Conservation (phyloP, 2,113 vertebrate species). For the Microcebus griseorufus region DNA sequence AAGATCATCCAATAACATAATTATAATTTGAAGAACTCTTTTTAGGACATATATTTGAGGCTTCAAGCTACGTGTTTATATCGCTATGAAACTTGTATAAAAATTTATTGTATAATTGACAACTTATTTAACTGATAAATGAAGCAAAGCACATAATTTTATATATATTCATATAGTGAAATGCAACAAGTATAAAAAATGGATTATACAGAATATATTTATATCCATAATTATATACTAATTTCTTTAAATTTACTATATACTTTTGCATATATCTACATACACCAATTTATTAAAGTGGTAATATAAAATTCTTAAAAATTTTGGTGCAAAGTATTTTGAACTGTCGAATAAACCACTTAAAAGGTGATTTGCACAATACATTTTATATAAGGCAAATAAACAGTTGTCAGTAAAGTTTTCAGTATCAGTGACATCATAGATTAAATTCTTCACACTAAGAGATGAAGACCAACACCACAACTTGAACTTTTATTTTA, state of each 20-base stretch:
- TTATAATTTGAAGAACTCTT: neutral
- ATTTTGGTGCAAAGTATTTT: neutral
- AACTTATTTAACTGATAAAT: neutral
- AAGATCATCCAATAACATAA: slow-evolving; percentile 36
- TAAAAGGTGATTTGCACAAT: neutral
- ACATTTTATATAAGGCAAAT: neutral
- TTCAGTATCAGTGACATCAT: neutral
- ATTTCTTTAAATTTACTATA: neutral
- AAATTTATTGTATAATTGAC: neutral
- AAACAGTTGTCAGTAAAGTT: neutral
- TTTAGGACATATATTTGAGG: neutral
- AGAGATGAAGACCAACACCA: neutral
- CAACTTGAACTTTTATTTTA: neutral
- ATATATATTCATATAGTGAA: neutral
- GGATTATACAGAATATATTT: neutral
- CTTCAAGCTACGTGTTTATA: neutral
- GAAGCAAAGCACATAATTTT: neutral
- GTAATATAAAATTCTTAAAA: neutral
- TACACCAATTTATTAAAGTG: neutral
- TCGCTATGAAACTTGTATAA: neutral
- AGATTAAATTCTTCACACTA: neutral
- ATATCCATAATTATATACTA: neutral
- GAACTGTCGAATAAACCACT: neutral
- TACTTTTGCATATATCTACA: neutral
- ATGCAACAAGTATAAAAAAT: neutral